phyloP scores from a whole-genome alignment of 1,140 invertebrate genomes.

The Holotrichia oblita region DNA sequence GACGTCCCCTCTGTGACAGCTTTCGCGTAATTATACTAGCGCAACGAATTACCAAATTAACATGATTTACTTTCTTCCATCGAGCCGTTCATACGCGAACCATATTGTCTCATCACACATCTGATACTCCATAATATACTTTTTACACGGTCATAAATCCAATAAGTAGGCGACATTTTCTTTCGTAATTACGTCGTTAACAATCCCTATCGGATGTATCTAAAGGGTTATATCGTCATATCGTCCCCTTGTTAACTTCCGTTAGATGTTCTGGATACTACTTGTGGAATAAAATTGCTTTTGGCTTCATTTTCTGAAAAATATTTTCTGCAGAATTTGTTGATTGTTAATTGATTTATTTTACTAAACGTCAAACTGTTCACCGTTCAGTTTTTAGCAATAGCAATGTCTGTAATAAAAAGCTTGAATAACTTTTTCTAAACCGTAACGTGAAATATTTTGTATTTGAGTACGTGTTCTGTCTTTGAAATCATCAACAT shows the following conservation, averaged over 20 bases:
- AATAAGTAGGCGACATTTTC: constrained; percentile 48
- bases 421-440: no score
- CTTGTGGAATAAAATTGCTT: no score
- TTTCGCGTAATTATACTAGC: not conserved
- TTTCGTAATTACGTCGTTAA: constrained; percentile 50
- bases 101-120: not conserved
- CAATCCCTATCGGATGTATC: constrained; percentile 50
- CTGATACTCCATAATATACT: not conserved
- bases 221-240: constrained; percentile 48
- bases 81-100: not conserved
- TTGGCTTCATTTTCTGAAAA: no score
- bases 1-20: not conserved
- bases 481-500: no score
- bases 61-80: not conserved
- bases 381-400: no score
- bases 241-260: constrained; percentile 45
- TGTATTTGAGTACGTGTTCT: no score
- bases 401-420: no score
- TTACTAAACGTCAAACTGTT: no score
- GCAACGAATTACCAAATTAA: not conserved
- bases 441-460: no score
- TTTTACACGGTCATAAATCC: constrained; percentile 4
- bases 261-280: no score
- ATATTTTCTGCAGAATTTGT: no score
- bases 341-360: no score